Conservation (phyloP, 2,113 vertebrate genomes). For the Phylloscopus whistleri region DNA sequence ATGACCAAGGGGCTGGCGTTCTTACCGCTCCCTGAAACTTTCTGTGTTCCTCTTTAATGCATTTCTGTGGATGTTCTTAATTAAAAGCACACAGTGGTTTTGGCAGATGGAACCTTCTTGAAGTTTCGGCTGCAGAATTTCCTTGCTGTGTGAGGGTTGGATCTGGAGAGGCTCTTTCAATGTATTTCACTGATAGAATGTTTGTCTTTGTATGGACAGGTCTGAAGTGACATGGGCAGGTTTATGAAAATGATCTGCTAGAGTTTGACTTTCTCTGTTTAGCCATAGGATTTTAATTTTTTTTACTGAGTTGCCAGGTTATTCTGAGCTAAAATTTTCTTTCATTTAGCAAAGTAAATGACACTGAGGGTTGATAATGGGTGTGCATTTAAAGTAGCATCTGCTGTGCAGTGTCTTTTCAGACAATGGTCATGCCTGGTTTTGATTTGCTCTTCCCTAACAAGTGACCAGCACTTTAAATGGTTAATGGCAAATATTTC, state of each 20-base stretch:
- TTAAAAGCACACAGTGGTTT: conserved; percentile 38
- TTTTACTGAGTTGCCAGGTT: neutral
- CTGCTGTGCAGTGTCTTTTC: neutral
- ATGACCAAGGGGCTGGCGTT: neutral
- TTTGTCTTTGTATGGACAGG: neutral
- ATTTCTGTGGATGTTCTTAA: neutral
- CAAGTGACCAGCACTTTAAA: neutral
- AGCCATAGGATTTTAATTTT: neutral
- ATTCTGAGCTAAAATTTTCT: neutral
- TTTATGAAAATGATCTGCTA: neutral
- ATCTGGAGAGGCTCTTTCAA: neutral
- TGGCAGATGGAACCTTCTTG: neutral
- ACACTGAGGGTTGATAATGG: neutral
- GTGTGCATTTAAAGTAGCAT: neutral
- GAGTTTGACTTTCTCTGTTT: neutral
- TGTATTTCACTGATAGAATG: neutral
- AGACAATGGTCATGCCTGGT: neutral
- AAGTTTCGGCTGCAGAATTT: neutral
- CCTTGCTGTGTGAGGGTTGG: neutral
- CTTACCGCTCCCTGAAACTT: neutral
- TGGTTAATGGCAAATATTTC: neutral
- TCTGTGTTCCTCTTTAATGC: neutral
- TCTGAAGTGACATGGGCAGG: neutral
- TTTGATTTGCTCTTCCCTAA: neutral
- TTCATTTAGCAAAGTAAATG: neutral